Conservation (phyloP, 2,113 vertebrate genomes). For the Colius striatus region DNA sequence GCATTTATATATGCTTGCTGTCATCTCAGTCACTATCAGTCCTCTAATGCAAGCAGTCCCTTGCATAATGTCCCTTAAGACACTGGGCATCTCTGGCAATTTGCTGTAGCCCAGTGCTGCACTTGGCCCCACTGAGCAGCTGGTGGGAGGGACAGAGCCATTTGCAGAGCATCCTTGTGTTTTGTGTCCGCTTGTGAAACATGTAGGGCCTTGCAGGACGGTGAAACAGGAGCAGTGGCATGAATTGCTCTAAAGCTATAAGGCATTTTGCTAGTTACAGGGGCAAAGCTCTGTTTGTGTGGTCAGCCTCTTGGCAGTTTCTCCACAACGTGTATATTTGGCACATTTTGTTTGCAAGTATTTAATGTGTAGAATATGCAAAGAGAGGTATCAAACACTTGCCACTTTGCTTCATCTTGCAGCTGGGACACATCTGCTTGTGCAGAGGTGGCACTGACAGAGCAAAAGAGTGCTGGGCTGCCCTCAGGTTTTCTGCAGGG, state of each 20-base stretch:
- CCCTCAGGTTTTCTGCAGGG: background rate
- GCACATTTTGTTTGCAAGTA: background rate
- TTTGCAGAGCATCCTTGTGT: background rate
- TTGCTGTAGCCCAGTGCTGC: background rate
- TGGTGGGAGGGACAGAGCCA: background rate
- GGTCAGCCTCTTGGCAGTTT: background rate
- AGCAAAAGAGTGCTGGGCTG: background rate
- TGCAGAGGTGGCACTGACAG: background rate
- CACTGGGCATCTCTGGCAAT: background rate
- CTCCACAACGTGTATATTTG: background rate
- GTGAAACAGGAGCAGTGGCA: background rate
- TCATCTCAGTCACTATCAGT: background rate
- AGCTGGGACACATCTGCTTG: background rate
- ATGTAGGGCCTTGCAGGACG: background rate
- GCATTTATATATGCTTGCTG: background rate
- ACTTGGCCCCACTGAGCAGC: background rate
- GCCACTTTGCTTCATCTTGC: background rate
- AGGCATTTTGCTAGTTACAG: background rate
- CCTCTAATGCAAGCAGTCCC: background rate
- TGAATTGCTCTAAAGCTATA: background rate
- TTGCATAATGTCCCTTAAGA: constrained; percentile 4
- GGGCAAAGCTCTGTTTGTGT: accelerated
- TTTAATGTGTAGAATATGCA: background rate
- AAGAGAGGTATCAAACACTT: background rate
- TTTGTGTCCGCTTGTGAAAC: background rate